Evolutionary conservation across 2,888 invertebrate species (phyloP), one percentile per base, ranked within the genome.

Genomic region (Drosophila trichaetosa): DNA sequence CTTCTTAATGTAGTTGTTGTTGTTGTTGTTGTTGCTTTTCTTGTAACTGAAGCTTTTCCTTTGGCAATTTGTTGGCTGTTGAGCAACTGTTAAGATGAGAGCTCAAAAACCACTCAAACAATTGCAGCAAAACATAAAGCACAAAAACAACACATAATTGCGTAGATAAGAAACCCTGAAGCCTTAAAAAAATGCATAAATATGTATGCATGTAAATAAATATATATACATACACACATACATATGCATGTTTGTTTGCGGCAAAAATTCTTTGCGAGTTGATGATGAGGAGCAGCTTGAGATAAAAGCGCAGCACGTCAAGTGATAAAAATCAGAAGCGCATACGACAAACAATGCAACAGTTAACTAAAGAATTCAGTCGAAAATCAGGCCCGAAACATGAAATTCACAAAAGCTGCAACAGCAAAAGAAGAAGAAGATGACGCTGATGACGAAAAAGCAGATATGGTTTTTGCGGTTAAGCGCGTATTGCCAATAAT

Each of bases 251-350:
- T 40, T 42, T 48, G 33, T 56, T 16, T 31, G 51, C 29, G n/a
- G 31, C 31, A 13, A n/a, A 24, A 68, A 59, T 57, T 64, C 76
- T 67, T 61, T 63, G 29, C 62, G 54, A 40, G 54, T 33, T 71
- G 76, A 72, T 76, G 71, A 59, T 71, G 76, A 72, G 75, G 71
- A 59, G 56, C 59, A 24, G 57, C 40, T 54, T 59, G 42, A 61
- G 79, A 82, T 77, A 68, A 69, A 71, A 76, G 74, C 67, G 53
- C 70, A 61, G 70, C 75, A 74, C 74, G 64, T 82, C 82, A 74
- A 60, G 65, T 74, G 85, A 84, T 87, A 82, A 82, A 80, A 84
- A 87, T 85, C 87, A 79, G 69, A 70, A 82, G 68, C 68, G 69
- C 74, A 81, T 70, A 80, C 76, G 64, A 54, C 68, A 70, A 71